Percentiles rank a stretch among this genome's conserved stretches.
These are phyloP conservation scores for Oedothorax gibbosus DNA, from an alignment of 1,140 invertebrate species.

Conservation along the genomic window DNA sequence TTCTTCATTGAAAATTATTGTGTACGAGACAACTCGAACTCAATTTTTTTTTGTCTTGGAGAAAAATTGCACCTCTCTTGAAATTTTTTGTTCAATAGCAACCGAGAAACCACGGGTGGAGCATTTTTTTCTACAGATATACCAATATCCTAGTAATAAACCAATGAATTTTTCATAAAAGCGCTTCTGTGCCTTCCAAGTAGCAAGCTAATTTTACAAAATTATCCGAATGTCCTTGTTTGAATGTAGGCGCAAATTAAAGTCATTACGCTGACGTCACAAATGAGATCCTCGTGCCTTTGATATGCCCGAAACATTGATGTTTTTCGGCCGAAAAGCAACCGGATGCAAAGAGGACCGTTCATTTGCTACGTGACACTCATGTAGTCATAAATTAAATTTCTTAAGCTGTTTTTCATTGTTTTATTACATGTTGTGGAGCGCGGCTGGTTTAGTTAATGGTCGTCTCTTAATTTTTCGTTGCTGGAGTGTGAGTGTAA, in stretches of 20 bases:
- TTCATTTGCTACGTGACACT: constrained; percentile 18
- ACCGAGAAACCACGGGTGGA: too few species aligned
- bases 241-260: constrained; percentile 44
- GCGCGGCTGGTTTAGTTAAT: not conserved
- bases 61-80: too few species aligned
- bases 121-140: too few species aligned
- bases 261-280: constrained; percentile 51
- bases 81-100: too few species aligned
- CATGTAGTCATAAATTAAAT: constrained; percentile 26
- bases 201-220: not conserved
- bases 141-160: too few species aligned
- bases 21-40: too few species aligned
- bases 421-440: constrained; percentile 2
- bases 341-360: constrained; percentile 12
- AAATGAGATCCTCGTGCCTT: constrained; percentile 46
- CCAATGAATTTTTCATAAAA: too few species aligned
- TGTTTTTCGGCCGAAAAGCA: not conserved
- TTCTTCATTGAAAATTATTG: too few species aligned
- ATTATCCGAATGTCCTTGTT: constrained; percentile 28
- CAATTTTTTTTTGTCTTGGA: too few species aligned
- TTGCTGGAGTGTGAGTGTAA: too few species aligned
- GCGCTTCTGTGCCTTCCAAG: too few species aligned
- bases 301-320: constrained; percentile 28
- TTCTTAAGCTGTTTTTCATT: not conserved
- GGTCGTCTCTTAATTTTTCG: too few species aligned